phyloP scores from a whole-genome alignment of 2,888 invertebrate species.

The Caenorhabditis sulstoni region DNA sequence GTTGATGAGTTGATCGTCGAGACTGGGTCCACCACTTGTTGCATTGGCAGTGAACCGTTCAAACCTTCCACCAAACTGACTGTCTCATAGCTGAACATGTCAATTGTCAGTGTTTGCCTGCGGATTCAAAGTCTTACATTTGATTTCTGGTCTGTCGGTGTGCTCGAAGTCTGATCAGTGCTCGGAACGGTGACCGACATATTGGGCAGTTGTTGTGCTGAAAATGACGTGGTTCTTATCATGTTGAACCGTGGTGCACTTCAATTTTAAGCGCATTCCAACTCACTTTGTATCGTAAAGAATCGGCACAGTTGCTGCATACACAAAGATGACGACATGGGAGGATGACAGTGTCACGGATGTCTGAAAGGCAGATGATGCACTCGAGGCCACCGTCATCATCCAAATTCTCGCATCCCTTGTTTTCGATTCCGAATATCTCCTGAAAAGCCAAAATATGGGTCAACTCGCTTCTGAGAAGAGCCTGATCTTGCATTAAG shows the following conservation, averaged over 20 bases:
- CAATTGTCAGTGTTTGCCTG: not conserved
- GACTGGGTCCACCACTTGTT: conserved; percentile 25
- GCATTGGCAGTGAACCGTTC: conserved; percentile 25
- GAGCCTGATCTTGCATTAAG: too few species aligned
- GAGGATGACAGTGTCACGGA: conserved; percentile 93
- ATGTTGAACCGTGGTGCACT: too few species aligned
- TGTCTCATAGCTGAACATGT: conserved; percentile 72
- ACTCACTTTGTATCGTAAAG: conserved; percentile 88
- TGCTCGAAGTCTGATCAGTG: conserved; percentile 94
- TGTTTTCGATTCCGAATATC: conserved; percentile 99
- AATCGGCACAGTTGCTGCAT: conserved; percentile 97
- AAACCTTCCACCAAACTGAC: conserved; percentile 76
- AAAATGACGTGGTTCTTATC: too few species aligned
- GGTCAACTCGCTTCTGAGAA: not conserved
- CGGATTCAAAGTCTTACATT: conserved; percentile 30
- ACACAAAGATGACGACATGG: conserved; percentile 97
- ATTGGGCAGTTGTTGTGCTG: conserved; percentile 97
- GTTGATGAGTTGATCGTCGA: conserved; percentile 41
- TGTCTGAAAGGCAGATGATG: conserved; percentile 98
- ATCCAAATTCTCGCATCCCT: conserved; percentile 82
- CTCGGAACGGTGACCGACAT: conserved; percentile 97
- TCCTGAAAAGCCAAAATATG: conserved; percentile 83
- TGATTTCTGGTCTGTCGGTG: conserved; percentile 61
- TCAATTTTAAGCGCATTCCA: not conserved
- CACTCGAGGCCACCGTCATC: conserved; percentile 97